phyloP scores from a whole-genome alignment of 2,113 vertebrate genomes.

The Ariopsis seemanni region DNA sequence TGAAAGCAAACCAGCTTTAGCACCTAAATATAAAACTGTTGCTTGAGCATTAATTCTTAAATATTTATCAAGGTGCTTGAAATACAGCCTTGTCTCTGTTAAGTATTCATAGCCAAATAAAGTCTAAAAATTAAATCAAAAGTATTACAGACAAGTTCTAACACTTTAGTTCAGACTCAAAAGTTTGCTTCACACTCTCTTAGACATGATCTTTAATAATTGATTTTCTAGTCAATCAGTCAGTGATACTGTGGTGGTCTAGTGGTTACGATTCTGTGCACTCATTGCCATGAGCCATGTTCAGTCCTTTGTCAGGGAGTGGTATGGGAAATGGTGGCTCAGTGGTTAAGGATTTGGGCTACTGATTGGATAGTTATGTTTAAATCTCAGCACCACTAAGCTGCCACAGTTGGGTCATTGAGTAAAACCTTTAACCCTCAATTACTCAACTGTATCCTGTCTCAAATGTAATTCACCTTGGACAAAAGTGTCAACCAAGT shows the following conservation, averaged over 20 bases:
- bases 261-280: not conserved
- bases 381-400: not conserved
- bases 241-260: not conserved
- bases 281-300: not conserved
- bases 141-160: slow-evolving; percentile 42
- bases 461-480: not conserved
- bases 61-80: slow-evolving; percentile 67
- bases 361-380: not conserved
- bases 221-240: not conserved
- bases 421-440: not conserved
- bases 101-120: slow-evolving; percentile 45
- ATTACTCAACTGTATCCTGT: not conserved
- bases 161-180: not conserved
- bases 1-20: slow-evolving; percentile 72
- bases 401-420: not conserved
- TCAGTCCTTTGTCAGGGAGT: not conserved
- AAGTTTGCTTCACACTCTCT: not conserved
- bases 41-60: slow-evolving; percentile 65
- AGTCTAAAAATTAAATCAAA: not conserved
- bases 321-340: not conserved
- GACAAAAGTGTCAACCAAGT: not conserved
- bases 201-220: not conserved
- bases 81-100: not conserved
- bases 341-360: not conserved
- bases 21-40: slow-evolving; percentile 73